Base-by-base conservation (phyloP, 1,140 invertebrate species). In the Mesaphorura yosii region DNA sequence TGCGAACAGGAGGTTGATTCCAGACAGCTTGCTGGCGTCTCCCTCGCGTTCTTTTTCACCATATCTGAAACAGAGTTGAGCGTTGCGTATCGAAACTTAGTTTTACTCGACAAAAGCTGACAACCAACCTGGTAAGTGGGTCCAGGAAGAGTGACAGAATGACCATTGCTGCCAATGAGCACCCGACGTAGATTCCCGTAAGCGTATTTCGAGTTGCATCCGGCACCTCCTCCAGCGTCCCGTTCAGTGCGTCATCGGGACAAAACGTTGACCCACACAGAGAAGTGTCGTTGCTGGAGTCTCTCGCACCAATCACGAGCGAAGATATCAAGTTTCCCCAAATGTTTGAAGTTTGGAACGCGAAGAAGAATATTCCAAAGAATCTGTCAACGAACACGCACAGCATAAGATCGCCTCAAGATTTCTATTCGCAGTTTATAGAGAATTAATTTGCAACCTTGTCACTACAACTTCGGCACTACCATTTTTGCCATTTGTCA, bases 291-390 rank as follows among this genome's bases (percentile, higher is more conserved):
- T 70, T 29, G 60, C 64, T 41, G 67, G 70, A 40, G 64, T 63
- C 41, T 70, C 77, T 82, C 41, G 82, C 83, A 59, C 78, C 81
- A 46, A 88, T 72, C 27, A 88, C 84, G 82, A 74, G 40, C 46
- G 90, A 95, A n/a, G 91, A 94, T 62, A 96, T 88, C 28, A 96
- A 76, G 73, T 96, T 96, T 66, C 48, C 92, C 87, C 88, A 87
- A 10, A 93, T 78, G 70, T 91, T 87, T 49, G 91, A 86, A 0
- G 86, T 87, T 67, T 98, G 93, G 81, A 93, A 96, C 51, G 91
- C 82, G 56, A 96, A 81, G 74, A 97, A 97, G 79, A 98, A 98
- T 75, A 95, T 88, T 22, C 93, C 93, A 70, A 97, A 98, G 77
- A 96, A 96, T 61, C 88, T 71, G 34, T 92, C 88, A 48, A 96